Evolutionary conservation across 1,140 invertebrate species (phyloP).

Genomic region (Drosophila eugracilis): DNA sequence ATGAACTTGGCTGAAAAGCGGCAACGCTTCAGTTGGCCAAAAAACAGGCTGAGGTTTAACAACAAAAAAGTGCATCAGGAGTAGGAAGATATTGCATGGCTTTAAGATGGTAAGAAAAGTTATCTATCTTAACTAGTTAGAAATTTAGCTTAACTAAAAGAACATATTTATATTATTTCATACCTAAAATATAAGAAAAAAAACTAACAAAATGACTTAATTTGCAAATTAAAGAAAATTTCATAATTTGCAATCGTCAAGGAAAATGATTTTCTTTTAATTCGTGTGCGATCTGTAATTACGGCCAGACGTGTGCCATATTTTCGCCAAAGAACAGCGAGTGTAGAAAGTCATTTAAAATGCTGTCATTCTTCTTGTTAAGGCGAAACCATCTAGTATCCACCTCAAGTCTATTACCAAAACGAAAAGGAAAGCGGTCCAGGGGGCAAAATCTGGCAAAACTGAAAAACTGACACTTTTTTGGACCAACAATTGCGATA

Average conservation of each 20-base stretch:
- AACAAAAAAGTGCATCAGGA: constrained; percentile 10
- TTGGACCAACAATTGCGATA: constrained; percentile 22
- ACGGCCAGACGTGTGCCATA: constrained; percentile 33
- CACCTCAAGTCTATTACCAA: constrained; percentile 15
- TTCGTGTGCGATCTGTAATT: constrained; percentile 6
- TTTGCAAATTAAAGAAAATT: not conserved
- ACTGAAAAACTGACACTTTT: too few species aligned
- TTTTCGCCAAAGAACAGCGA: constrained; percentile 14
- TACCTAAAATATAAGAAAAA: not conserved
- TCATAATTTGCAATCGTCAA: not conserved
- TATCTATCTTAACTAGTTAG: too few species aligned
- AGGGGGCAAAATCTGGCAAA: constrained; percentile 35
- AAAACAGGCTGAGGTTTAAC: constrained; percentile 32
- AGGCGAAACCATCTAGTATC: constrained; percentile 28
- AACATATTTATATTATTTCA: too few species aligned
- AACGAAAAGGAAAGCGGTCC: constrained; percentile 31
- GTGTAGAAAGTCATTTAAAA: constrained; percentile 38
- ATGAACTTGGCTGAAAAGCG: constrained; percentile 67
- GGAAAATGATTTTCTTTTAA: not conserved
- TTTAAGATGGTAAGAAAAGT: too few species aligned
- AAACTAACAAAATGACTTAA: not conserved
- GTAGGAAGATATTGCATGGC: constrained; percentile 21
- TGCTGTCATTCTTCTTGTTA: constrained; percentile 40
- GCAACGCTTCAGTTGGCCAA: constrained; percentile 49
- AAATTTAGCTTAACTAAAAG: too few species aligned